Evolutionary conservation across 2,797 vertebrate genomes (phyloP).

Genomic region (Pteronotus mesoamericanus): DNA sequence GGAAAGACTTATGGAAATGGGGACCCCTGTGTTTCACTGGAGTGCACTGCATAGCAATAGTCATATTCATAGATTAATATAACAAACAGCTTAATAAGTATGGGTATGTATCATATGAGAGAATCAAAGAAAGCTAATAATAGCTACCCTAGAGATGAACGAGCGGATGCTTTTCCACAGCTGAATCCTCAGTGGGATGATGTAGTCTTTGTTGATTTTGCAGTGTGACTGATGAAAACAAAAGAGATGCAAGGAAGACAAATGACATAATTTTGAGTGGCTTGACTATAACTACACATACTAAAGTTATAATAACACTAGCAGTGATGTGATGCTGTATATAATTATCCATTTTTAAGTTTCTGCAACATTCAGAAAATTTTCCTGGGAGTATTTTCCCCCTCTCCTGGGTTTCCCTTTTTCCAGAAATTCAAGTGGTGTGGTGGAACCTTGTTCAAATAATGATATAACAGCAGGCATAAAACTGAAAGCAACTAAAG

Average conservation of each 20-base stretch:
- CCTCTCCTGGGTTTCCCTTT: neutral
- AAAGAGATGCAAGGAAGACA: conserved; percentile 69
- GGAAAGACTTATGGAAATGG: neutral
- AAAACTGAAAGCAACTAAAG: neutral
- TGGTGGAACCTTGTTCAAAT: neutral
- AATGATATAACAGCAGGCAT: neutral
- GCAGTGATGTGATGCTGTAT: neutral
- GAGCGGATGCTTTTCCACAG: conserved; percentile 65
- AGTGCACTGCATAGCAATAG: neutral
- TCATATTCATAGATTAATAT: conserved; percentile 32
- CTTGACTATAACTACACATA: conserved; percentile 16
- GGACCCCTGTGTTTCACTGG: neutral
- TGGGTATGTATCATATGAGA: conserved; percentile 27
- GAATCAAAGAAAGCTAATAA: conserved; percentile 73
- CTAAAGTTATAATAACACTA: neutral
- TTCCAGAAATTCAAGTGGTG: neutral
- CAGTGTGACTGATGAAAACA: conserved; percentile 77
- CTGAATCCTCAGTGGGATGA: conserved; percentile 74
- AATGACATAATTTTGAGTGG: conserved; percentile 61
- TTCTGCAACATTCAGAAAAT: conserved; percentile 44
- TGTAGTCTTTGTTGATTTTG: conserved; percentile 74
- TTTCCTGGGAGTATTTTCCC: neutral
- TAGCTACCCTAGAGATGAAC: conserved; percentile 71
- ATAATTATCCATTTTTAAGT: conserved; percentile 33
- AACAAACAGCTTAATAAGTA: conserved; percentile 71